phyloP scores from a whole-genome alignment of 2,797 vertebrate species.

The Stomatorhinus walkeri region DNA sequence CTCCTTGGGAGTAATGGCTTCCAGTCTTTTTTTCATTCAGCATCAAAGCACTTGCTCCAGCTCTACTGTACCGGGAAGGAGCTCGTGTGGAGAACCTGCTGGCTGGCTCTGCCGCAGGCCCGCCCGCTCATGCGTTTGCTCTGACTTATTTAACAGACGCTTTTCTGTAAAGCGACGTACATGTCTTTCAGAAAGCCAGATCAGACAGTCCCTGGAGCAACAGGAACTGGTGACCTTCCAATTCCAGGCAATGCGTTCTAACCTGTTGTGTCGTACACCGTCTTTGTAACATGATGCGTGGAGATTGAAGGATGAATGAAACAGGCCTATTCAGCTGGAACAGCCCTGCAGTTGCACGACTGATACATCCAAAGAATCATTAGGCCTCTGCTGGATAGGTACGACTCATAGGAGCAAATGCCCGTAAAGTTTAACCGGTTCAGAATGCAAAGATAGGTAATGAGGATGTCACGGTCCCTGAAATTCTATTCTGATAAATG shows the following conservation, averaged over 20 bases:
- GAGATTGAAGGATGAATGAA: neutral
- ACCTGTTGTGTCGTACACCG: neutral
- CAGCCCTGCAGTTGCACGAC: neutral
- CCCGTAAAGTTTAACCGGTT: neutral
- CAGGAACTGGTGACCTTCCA: neutral
- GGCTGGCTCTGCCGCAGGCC: neutral
- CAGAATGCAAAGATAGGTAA: neutral
- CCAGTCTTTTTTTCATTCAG: conserved; percentile 7
- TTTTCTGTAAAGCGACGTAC: neutral
- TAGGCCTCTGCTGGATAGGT: neutral
- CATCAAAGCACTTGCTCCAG: conserved; percentile 9
- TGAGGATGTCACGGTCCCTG: neutral
- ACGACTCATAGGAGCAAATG: neutral
- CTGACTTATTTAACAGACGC: neutral
- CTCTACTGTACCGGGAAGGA: neutral
- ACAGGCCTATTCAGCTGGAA: neutral
- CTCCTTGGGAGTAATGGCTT: neutral
- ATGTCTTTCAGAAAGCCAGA: neutral
- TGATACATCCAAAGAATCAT: neutral
- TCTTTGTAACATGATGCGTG: neutral
- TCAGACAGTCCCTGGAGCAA: neutral
- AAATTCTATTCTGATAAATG: neutral
- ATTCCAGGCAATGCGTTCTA: neutral
- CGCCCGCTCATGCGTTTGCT: neutral
- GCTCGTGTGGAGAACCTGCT: neutral